phyloP scores from a whole-genome alignment of 1,140 invertebrate genomes.

The Drosophila nikananu region DNA sequence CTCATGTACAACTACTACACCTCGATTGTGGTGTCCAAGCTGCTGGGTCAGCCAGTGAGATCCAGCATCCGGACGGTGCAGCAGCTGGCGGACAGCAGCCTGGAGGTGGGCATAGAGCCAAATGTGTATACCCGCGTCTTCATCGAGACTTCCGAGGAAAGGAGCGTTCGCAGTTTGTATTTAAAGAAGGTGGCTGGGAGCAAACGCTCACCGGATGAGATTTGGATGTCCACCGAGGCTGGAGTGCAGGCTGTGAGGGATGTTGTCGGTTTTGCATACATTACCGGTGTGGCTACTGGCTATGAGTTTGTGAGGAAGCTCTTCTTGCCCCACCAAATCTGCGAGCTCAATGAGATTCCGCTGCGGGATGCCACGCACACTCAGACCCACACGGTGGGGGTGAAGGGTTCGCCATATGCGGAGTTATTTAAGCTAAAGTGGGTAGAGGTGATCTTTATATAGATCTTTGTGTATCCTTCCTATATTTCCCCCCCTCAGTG shows the following conservation, averaged over 20 bases:
- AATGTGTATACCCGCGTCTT: slow-evolving; percentile 60
- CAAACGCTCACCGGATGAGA: slow-evolving; percentile 29
- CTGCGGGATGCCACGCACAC: slow-evolving; percentile 56
- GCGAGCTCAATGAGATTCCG: slow-evolving; percentile 72
- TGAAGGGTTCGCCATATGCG: slow-evolving; percentile 60
- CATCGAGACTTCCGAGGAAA: slow-evolving; percentile 46
- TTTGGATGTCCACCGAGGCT: slow-evolving; percentile 64
- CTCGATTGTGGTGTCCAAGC: slow-evolving; percentile 73
- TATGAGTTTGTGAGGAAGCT: slow-evolving; percentile 63
- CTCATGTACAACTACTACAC: slow-evolving; percentile 83
- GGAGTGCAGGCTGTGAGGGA: slow-evolving; percentile 63
- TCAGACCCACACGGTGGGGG: slow-evolving; percentile 34
- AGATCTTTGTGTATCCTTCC: too few species aligned
- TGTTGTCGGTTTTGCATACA: slow-evolving; percentile 68
- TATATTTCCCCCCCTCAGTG: slow-evolving; percentile 17
- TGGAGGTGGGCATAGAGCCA: slow-evolving; percentile 70
- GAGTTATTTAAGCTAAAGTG: slow-evolving; percentile 67
- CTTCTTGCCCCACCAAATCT: slow-evolving; percentile 76
- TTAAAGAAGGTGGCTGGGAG: slow-evolving; percentile 56
- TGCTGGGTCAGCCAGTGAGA: slow-evolving; percentile 65
- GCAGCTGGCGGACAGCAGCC: slow-evolving; percentile 76
- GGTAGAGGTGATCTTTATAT: not conserved
- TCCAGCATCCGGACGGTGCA: slow-evolving; percentile 73
- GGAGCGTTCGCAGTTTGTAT: slow-evolving; percentile 54
- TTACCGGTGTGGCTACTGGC: slow-evolving; percentile 62